Evolutionary conservation across 1,140 invertebrate species (phyloP).

Genomic region (Cydia splendana): DNA sequence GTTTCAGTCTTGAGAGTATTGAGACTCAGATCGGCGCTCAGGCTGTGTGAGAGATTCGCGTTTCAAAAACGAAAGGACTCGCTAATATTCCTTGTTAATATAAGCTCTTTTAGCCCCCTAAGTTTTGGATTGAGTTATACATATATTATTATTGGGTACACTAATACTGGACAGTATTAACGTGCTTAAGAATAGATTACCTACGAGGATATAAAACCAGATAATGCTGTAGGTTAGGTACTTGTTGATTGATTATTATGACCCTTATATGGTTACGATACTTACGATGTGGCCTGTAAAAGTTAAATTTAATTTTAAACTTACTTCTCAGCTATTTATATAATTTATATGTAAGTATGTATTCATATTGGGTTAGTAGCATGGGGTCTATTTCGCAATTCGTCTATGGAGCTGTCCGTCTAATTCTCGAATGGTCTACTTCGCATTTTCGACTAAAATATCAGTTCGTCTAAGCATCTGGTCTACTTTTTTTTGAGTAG

Average conservation of each 20-base stretch:
- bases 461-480: too few species aligned
- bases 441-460: too few species aligned
- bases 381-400: too few species aligned
- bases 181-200: not conserved
- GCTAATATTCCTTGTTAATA: not conserved
- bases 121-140: slow-evolving; percentile 44
- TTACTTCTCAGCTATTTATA: too few species aligned
- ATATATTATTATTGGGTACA: slow-evolving; percentile 55
- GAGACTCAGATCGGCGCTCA: not conserved
- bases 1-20: not conserved
- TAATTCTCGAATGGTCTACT: too few species aligned
- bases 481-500: too few species aligned
- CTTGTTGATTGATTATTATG: slow-evolving; percentile 13
- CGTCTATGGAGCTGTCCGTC: too few species aligned
- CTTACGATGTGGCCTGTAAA: not conserved
- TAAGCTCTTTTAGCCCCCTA: not conserved
- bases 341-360: too few species aligned
- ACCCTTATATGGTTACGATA: not conserved
- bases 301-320: too few species aligned
- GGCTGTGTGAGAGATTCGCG: not conserved
- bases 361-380: too few species aligned
- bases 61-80: not conserved
- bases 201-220: not conserved
- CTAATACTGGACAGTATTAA: not conserved
- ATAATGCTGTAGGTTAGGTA: not conserved